Percentiles rank a stretch among this genome's conserved stretches.
Conservation (phyloP, 2,888 invertebrate species). For the Mythimna impura region DNA sequence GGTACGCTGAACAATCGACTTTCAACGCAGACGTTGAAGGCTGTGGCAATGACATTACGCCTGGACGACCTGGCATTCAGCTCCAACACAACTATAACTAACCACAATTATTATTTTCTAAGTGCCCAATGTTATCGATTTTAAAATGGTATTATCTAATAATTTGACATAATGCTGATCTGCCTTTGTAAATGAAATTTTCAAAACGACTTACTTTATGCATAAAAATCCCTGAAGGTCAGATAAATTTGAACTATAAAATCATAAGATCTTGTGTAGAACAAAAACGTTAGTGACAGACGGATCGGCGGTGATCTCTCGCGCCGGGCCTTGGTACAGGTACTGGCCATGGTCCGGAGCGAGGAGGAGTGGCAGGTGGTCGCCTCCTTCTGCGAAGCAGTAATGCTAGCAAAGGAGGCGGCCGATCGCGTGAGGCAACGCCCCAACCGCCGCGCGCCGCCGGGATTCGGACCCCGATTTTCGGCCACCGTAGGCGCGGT, state of each 20-base stretch:
- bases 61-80: constrained; percentile 52
- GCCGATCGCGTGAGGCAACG: no score
- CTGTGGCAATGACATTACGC: constrained; percentile 68
- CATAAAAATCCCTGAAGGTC: not conserved
- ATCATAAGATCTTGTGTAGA: not conserved
- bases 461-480: no score
- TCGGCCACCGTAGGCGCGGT: no score
- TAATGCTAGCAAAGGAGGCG: no score
- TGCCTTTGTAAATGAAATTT: not conserved
- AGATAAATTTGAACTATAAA: not conserved
- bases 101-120: constrained; percentile 39
- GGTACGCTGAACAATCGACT: constrained; percentile 33
- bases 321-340: no score
- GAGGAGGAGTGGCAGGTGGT: no score
- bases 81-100: constrained; percentile 41
- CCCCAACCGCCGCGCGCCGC: no score
- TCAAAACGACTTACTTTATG: not conserved
- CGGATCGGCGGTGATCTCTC: no score
- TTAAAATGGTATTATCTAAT: constrained; percentile 16
- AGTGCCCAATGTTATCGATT: constrained; percentile 10
- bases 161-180: not conserved
- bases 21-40: constrained; percentile 56
- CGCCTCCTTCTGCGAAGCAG: no score
- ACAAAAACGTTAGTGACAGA: not conserved
- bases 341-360: no score